A percentile compares a stretch with the other conserved stretches of the same genome.
Evolutionary conservation across 1,140 invertebrate species (phyloP).

Genomic region (Rhyzopertha dominica): DNA sequence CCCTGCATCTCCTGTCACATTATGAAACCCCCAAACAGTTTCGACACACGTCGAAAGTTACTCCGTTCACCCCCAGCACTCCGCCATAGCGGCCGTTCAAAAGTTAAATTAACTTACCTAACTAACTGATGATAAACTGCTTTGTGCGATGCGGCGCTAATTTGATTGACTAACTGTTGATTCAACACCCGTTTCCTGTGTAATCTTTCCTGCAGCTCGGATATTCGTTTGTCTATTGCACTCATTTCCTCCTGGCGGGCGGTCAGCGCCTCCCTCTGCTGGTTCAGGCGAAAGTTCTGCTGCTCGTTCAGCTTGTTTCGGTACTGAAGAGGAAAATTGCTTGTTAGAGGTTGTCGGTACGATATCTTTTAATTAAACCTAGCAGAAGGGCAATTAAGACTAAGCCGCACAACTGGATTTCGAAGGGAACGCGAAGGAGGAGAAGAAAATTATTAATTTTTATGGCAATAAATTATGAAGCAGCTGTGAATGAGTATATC

Average conservation of each 20-base stretch:
- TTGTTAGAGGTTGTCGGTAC: too few species aligned
- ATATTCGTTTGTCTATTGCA: slow-evolving; percentile 87
- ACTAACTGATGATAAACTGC: slow-evolving; percentile 43
- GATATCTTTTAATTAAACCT: too few species aligned
- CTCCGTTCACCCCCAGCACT: too few species aligned
- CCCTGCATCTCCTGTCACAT: too few species aligned
- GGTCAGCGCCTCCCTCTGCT: slow-evolving; percentile 79
- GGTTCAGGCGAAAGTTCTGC: slow-evolving; percentile 79
- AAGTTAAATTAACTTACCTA: slow-evolving; percentile 31
- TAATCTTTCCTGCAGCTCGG: slow-evolving; percentile 85
- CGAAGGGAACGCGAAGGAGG: too few species aligned
- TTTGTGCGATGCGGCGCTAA: slow-evolving; percentile 49
- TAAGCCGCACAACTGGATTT: too few species aligned
- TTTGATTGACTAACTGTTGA: slow-evolving; percentile 75
- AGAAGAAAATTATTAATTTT: too few species aligned
- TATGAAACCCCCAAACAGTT: too few species aligned
- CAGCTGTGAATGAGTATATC: too few species aligned
- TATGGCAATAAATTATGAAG: too few species aligned
- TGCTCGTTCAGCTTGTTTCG: slow-evolving; percentile 94
- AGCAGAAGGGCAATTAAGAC: too few species aligned
- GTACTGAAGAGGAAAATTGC: slow-evolving; percentile 67
- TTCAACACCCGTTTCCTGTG: slow-evolving; percentile 82
- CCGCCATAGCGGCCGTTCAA: background rate
- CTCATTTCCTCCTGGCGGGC: slow-evolving; percentile 85
- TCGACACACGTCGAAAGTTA: too few species aligned